Percentiles rank a stretch among this genome's conserved stretches.
These are phyloP conservation scores for Dicentrarchus labrax DNA, from an alignment of 2,113 vertebrate species.

Conservation along the genomic window DNA sequence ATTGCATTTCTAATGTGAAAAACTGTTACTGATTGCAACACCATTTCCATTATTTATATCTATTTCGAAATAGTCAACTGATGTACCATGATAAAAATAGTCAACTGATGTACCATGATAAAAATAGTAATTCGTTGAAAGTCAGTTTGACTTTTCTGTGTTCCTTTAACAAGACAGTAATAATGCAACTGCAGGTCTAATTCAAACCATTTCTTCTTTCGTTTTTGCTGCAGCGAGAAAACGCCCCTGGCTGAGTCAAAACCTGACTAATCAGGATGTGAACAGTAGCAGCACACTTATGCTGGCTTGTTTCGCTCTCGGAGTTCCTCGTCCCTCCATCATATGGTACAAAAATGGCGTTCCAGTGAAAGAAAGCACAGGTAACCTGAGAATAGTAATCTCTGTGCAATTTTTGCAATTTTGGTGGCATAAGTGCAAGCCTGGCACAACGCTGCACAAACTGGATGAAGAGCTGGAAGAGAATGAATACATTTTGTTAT, in stretches of 20 bases:
- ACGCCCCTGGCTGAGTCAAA: slow-evolving; percentile 85
- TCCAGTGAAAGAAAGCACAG: slow-evolving; percentile 86
- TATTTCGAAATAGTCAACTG: not conserved
- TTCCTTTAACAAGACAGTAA: not conserved
- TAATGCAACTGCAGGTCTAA: not conserved
- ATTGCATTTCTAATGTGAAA: not conserved
- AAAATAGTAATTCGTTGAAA: no score
- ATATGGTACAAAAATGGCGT: slow-evolving; percentile 89
- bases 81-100: not conserved
- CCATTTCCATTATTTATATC: not conserved
- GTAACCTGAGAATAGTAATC: slow-evolving; percentile 73
- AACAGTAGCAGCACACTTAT: slow-evolving; percentile 91
- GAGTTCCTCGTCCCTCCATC: slow-evolving; percentile 85
- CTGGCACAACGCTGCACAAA: not conserved
- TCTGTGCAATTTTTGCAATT: not conserved
- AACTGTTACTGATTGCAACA: not conserved
- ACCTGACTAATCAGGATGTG: slow-evolving; percentile 88
- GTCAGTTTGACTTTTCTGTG: no score
- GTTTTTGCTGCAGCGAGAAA: slow-evolving; percentile 78
- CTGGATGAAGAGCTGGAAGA: not conserved
- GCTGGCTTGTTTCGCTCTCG: slow-evolving; percentile 86
- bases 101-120: not conserved
- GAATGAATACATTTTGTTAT: not conserved
- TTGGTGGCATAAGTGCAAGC: not conserved
- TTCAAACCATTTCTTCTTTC: not conserved